Conservation (phyloP, 2,888 invertebrate genomes). For the Epinotia demarniana region DNA sequence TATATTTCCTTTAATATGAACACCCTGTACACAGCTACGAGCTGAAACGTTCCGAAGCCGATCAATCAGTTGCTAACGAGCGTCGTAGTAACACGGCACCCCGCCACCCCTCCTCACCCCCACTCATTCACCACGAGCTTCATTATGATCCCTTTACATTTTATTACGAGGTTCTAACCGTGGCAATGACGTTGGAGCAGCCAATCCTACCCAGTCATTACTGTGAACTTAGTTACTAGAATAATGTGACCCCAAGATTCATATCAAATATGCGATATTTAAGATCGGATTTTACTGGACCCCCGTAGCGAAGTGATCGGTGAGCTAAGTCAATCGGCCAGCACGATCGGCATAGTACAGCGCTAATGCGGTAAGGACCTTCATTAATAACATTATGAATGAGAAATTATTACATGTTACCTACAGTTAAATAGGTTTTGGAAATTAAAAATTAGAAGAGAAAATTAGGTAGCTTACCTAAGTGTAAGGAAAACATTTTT, state of each 20-base stretch:
- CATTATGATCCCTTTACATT: slow-evolving; percentile 48
- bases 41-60: slow-evolving; percentile 68
- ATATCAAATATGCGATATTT: neutral
- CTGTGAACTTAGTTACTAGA: neutral
- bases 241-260: neutral
- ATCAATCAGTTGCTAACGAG: slow-evolving; percentile 83
- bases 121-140: slow-evolving; percentile 49
- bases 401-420: neutral
- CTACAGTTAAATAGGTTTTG: no score
- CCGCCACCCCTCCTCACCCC: slow-evolving; percentile 45
- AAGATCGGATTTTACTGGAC: neutral
- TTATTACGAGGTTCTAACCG: slow-evolving; percentile 30
- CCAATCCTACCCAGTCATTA: neutral
- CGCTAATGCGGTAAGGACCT: no score
- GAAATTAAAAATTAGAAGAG: no score
- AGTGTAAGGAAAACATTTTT: no score
- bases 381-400: neutral
- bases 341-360: neutral
- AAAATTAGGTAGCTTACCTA: no score
- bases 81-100: slow-evolving; percentile 60
- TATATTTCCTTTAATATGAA: slow-evolving; percentile 38
- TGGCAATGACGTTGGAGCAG: neutral
- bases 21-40: slow-evolving; percentile 64
- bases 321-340: neutral
- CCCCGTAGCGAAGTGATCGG: neutral